Evolutionary conservation across 2,113 vertebrate species (phyloP).

Genomic region (Pristiophorus japonicus): DNA sequence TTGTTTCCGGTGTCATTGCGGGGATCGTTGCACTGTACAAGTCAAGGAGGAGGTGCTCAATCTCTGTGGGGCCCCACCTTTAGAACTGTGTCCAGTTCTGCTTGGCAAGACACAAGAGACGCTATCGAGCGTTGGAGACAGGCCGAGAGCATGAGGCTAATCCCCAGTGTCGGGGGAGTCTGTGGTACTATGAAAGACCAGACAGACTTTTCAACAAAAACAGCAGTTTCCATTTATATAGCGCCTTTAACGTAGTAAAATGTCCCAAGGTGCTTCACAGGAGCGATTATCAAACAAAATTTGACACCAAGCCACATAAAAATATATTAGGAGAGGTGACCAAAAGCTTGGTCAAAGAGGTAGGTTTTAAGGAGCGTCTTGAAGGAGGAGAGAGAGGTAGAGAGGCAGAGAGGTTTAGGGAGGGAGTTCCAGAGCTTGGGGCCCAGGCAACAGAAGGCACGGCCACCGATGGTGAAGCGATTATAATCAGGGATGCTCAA

Average conservation of each 20-base stretch:
- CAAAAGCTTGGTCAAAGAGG: background rate
- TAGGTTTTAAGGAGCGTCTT: background rate
- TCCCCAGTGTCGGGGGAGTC: background rate
- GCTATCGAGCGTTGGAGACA: background rate
- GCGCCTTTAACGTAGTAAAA: too few species aligned
- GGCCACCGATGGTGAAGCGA: background rate
- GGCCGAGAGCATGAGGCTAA: too few species aligned
- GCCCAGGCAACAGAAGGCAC: too few species aligned
- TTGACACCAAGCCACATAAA: too few species aligned
- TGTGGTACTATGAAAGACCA: background rate
- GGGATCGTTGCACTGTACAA: background rate
- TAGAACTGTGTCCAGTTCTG: background rate
- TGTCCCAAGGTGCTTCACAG: too few species aligned
- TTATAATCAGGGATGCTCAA: background rate
- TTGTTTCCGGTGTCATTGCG: background rate
- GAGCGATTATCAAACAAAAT: too few species aligned
- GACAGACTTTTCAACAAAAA: background rate
- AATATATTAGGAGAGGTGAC: background rate
- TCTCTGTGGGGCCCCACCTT: background rate
- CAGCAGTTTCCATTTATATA: too few species aligned
- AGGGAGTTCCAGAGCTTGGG: background rate
- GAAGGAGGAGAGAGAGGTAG: background rate
- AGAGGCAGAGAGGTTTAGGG: background rate
- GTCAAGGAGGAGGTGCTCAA: background rate
- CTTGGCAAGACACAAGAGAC: background rate